Evolutionary conservation across 92 coral and sea anemone species (phyloP).

Genomic region (Heteractis magnifica): DNA sequence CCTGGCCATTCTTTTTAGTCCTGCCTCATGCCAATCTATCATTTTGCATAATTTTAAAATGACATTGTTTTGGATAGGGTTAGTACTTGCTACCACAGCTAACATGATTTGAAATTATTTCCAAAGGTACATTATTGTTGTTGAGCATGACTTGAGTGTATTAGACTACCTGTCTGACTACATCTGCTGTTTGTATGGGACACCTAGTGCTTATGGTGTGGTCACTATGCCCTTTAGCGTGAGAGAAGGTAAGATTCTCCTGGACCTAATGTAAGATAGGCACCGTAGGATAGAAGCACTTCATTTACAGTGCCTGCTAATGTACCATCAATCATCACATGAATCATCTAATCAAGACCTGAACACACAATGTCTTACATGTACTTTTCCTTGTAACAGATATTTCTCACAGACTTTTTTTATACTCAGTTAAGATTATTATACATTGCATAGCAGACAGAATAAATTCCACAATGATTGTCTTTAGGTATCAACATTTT

Average conservation of each 20-base stretch:
- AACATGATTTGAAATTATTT: not conserved
- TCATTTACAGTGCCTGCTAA: no score
- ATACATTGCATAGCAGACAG: no score
- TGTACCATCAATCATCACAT: no score
- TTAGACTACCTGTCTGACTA: conserved; percentile 95
- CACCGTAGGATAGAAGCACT: no score
- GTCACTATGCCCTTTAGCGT: conserved; percentile 99
- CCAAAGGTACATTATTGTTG: conserved; percentile 94
- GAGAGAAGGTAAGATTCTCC: conserved; percentile 78
- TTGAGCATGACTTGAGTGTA: conserved; percentile 99
- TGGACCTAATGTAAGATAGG: not conserved
- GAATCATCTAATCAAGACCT: no score
- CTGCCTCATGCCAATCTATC: no score
- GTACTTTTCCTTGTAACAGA: no score
- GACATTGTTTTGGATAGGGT: no score
- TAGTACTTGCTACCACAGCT: not conserved
- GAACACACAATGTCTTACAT: no score
- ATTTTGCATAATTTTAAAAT: no score
- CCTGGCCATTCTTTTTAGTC: no score
- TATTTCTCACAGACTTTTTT: no score
- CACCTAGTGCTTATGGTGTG: conserved; percentile 95
- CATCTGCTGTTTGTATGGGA: conserved; percentile 97
- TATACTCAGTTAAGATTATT: not conserved
- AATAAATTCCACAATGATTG: not conserved
- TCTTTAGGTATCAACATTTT: conserved; percentile 91